A percentile compares a stretch with the other conserved stretches of the same genome.
Evolutionary conservation across 2,888 invertebrate species (phyloP).

Genomic region (Agriopis aurantiaria): DNA sequence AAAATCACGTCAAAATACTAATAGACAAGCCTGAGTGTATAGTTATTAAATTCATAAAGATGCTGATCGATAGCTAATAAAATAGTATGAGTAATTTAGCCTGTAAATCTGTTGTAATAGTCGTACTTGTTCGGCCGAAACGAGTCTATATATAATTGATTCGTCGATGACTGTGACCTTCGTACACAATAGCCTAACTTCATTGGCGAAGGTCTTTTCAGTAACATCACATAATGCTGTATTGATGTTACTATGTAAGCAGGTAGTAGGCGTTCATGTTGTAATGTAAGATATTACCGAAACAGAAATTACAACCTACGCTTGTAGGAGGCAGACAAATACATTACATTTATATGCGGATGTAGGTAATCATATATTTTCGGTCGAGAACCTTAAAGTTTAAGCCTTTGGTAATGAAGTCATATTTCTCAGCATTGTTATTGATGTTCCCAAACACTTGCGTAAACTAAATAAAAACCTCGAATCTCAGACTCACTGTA

Average conservation of each 20-base stretch:
- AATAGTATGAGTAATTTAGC: conserved; percentile 37
- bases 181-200: conserved; percentile 62
- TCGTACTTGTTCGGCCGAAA: conserved; percentile 36
- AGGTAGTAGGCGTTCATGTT: conserved; percentile 1
- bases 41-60: conserved; percentile 34
- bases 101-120: conserved; percentile 42
- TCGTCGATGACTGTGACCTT: conserved; percentile 63
- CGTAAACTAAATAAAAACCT: conserved; percentile 37
- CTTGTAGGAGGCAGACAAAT: not conserved
- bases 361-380: not conserved
- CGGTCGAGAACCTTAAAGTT: not conserved
- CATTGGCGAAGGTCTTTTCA: conserved; percentile 62
- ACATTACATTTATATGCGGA: not conserved
- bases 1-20: conserved; percentile 4
- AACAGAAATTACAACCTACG: not conserved
- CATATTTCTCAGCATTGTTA: conserved; percentile 43
- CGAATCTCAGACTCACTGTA: conserved; percentile 24
- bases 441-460: conserved; percentile 40
- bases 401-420: conserved; percentile 19
- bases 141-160: conserved; percentile 48
- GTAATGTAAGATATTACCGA: not conserved
- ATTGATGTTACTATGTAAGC: conserved; percentile 18
- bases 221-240: conserved; percentile 44
- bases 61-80: conserved; percentile 34
- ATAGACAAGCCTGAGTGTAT: not conserved